These are phyloP conservation scores for Megathymus violae DNA, from an alignment of 1,140 invertebrate species.

Conservation along the genomic window DNA sequence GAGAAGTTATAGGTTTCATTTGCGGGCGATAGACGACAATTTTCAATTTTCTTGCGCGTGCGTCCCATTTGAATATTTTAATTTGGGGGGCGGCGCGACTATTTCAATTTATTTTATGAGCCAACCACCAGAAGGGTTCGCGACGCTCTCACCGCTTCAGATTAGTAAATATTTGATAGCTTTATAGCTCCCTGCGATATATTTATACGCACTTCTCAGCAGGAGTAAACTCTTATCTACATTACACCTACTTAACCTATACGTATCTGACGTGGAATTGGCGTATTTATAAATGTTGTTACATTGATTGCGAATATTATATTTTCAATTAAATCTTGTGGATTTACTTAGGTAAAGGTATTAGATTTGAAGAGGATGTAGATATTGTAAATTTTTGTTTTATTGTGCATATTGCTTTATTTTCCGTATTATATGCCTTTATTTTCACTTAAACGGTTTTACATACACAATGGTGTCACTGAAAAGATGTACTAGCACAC, in stretches of 20 bases:
- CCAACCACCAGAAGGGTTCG: constrained; percentile 72
- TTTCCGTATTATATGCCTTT: too few species aligned
- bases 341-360: too few species aligned
- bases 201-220: constrained; percentile 68
- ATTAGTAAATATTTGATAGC: constrained; percentile 83
- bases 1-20: constrained; percentile 82
- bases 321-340: too few species aligned
- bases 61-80: constrained; percentile 84
- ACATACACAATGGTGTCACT: too few species aligned
- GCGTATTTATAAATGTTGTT: neutral
- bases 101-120: constrained; percentile 84
- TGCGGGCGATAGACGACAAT: constrained; percentile 83
- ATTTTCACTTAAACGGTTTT: too few species aligned
- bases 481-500: too few species aligned
- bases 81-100: constrained; percentile 82
- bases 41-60: constrained; percentile 84
- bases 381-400: too few species aligned
- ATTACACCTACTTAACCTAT: constrained; percentile 3
- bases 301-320: neutral
- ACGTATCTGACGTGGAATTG: neutral
- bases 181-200: constrained; percentile 78
- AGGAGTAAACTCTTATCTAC: constrained; percentile 45
- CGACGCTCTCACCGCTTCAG: constrained; percentile 72
- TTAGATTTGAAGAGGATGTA: too few species aligned
- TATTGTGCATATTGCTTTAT: too few species aligned